Conservation (phyloP, 2,797 vertebrate genomes). For the Chrysolophus pictus region DNA sequence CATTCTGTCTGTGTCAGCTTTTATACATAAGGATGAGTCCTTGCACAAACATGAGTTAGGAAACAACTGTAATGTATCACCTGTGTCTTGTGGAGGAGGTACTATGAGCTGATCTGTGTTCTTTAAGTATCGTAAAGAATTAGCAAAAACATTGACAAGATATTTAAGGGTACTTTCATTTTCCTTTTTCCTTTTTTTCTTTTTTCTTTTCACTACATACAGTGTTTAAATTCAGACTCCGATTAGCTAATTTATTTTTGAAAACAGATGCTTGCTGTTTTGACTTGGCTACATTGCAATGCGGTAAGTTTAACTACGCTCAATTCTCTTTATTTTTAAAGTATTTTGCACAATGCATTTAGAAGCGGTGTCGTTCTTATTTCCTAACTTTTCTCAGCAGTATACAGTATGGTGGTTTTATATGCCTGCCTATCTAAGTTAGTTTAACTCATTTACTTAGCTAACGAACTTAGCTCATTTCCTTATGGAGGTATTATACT, state of each 20-base stretch:
- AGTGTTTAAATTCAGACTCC: background rate
- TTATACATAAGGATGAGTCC: slow-evolving; percentile 5
- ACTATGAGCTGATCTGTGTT: background rate
- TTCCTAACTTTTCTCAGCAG: background rate
- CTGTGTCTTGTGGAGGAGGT: background rate
- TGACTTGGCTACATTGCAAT: background rate
- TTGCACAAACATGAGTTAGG: slow-evolving; percentile 49
- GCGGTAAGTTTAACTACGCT: background rate
- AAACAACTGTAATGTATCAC: slow-evolving; percentile 33
- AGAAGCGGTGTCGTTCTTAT: background rate
- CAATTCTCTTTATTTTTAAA: background rate
- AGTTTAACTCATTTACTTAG: background rate
- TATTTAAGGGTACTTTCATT: background rate
- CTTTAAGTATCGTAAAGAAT: background rate
- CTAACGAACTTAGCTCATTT: background rate
- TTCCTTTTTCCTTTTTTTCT: background rate
- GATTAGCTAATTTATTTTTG: slow-evolving; percentile 8
- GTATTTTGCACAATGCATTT: background rate
- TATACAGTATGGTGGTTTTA: background rate
- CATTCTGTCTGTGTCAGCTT: background rate
- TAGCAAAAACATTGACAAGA: background rate
- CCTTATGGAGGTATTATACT: background rate
- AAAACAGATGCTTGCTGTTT: background rate
- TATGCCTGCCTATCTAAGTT: background rate
- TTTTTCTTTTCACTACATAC: background rate